These are phyloP conservation scores for Dynastes grantii DNA, from an alignment of 2,888 invertebrate genomes.

Conservation along the genomic window DNA sequence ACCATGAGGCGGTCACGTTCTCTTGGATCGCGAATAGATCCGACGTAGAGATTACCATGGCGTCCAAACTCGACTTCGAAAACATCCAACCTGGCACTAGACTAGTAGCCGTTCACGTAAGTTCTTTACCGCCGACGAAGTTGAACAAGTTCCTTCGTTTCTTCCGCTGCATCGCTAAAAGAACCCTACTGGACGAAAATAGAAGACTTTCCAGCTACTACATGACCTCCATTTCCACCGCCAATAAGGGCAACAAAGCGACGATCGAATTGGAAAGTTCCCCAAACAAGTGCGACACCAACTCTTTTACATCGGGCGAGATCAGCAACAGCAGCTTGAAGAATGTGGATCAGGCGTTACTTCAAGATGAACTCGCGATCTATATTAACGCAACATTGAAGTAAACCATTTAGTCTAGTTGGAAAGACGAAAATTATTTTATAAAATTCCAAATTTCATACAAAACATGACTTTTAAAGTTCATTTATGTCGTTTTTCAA, in stretches of 20 bases:
- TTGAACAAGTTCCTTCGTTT: conserved; percentile 50
- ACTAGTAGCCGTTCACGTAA: conserved; percentile 49
- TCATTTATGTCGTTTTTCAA: not conserved
- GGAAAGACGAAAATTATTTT: not conserved
- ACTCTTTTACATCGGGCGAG: conserved; percentile 62
- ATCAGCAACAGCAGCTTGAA: conserved; percentile 70
- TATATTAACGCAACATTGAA: conserved; percentile 61
- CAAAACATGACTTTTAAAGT: not conserved
- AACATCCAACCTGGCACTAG: conserved; percentile 51
- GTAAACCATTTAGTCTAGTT: not conserved
- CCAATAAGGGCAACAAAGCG: not conserved
- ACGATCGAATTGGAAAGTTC: conserved; percentile 26
- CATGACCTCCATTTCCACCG: not conserved
- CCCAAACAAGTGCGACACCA: not conserved
- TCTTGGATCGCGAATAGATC: conserved; percentile 49
- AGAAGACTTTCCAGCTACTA: conserved; percentile 27
- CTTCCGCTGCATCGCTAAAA: conserved; percentile 49
- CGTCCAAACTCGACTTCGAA: conserved; percentile 49
- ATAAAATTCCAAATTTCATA: not conserved
- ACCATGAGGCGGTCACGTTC: conserved; percentile 2
- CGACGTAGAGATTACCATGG: conserved; percentile 49
- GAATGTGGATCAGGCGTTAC: conserved; percentile 68
- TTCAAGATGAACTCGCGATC: conserved; percentile 70
- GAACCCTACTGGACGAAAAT: conserved; percentile 42
- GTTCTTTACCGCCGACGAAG: conserved; percentile 9